These are phyloP conservation scores for Steatornis caripensis DNA, from an alignment of 2,113 vertebrate genomes.

Conservation along the genomic window DNA sequence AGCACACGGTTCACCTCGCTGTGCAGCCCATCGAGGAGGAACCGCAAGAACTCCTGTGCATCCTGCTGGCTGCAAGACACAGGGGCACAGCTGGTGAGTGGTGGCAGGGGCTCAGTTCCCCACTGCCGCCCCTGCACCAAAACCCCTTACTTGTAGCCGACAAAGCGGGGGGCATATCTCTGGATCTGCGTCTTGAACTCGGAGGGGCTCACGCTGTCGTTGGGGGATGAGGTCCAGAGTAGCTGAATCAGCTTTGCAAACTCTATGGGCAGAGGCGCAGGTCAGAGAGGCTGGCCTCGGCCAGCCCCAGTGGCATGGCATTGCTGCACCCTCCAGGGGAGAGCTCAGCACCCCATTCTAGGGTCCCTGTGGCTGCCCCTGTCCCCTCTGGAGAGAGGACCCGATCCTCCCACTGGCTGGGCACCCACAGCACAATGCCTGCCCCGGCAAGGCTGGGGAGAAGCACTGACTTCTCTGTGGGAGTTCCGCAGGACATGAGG, in stretches of 20 bases:
- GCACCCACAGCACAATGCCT: neutral
- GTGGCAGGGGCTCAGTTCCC: neutral
- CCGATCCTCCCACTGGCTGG: neutral
- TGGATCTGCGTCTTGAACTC: constrained; percentile 95
- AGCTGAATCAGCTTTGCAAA: constrained; percentile 91
- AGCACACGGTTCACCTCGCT: constrained; percentile 90
- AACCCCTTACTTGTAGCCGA: constrained; percentile 90
- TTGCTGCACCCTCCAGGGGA: neutral
- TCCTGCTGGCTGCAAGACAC: constrained; percentile 87
- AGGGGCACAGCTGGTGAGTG: neutral
- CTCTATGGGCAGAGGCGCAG: constrained; percentile 65
- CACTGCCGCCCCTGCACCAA: rapidly evolving
- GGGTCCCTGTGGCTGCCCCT: rapidly evolving
- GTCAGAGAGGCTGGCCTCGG: neutral
- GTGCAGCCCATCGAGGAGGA: constrained; percentile 91
- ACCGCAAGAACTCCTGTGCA: constrained; percentile 94
- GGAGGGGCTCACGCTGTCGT: constrained; percentile 87
- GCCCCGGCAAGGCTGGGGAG: neutral
- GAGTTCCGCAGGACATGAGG: neutral
- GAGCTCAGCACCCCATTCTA: neutral
- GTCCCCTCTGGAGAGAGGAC: neutral
- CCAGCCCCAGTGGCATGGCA: neutral
- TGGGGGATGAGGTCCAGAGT: constrained; percentile 88
- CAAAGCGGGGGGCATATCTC: constrained; percentile 89
- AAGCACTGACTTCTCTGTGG: rapidly evolving